Evolutionary conservation across 2,113 vertebrate genomes (phyloP).

Genomic region (Tragelaphus imberbis): DNA sequence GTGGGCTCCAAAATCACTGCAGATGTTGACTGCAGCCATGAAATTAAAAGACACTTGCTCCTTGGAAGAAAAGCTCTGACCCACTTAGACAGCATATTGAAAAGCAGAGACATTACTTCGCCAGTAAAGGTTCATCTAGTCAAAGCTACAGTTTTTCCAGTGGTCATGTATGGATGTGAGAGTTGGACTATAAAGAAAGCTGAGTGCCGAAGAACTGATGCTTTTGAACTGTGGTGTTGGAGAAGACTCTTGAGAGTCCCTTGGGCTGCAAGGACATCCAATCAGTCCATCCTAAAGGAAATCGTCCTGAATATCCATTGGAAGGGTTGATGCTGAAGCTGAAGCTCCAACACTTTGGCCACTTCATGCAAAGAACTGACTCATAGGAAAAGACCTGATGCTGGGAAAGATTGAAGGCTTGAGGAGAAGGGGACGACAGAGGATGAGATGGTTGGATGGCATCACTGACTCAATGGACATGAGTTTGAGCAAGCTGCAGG

Average conservation of each 20-base stretch:
- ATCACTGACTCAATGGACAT: fast-evolving
- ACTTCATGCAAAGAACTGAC: neutral
- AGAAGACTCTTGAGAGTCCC: neutral
- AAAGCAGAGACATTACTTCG: neutral
- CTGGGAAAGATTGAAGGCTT: neutral
- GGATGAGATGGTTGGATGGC: neutral
- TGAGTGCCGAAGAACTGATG: fast-evolving
- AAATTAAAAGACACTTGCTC: neutral
- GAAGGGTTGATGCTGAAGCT: neutral
- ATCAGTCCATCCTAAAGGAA: neutral
- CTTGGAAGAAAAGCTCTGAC: neutral
- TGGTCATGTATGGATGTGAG: neutral
- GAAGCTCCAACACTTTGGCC: neutral
- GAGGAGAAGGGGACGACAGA: neutral
- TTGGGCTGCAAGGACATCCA: neutral
- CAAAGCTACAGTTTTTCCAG: neutral
- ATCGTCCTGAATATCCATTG: neutral
- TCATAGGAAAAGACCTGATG: neutral
- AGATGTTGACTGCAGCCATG: neutral
- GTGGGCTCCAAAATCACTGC: neutral
- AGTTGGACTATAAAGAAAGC: neutral
- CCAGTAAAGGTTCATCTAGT: neutral
- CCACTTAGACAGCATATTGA: neutral
- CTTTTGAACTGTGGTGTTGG: neutral
- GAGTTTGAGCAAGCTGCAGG: neutral